Base-by-base conservation (phyloP, 2,113 vertebrate genomes). In the Tapirus terrestris region DNA sequence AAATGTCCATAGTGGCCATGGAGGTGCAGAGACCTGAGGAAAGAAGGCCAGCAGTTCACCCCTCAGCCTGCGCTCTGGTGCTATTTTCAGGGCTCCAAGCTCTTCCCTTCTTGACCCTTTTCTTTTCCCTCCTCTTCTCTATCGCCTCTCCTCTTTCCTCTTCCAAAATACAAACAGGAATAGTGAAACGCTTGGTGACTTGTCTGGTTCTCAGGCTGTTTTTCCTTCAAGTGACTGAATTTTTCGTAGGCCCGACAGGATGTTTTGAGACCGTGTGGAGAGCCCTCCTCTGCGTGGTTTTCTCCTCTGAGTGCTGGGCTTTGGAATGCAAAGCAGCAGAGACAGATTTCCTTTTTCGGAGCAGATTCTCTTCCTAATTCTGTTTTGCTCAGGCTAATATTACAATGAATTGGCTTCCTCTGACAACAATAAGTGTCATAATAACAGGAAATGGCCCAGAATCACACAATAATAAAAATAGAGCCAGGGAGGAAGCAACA, bases 391-490 rank as follows among this genome's bases (percentile, higher is more conserved):
- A 72, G 79, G n/a, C 98, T 90, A 92, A 97, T 98, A 98, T 95
- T 87, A 95, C 95, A 97, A 96, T 67, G 88, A 96, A 97, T 95
- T 97, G 95, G 87, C 80, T 97, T 97, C 95, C 98, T 98, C 87
- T 94, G 90, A 98, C 96, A 96, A 96, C 97, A 97, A 39, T 76
- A 96, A 93, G 90, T 96, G 97, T 90, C 96, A 96, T 94, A 96
- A 98, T 96, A 98, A 97, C 96, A 98, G 98, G 98, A 98, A 98
- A 92, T 51, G 90, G 65, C 53, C 83, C 58, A 18, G n/a, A 97
- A 96, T 97, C 79, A 94, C 79, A 95, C 82, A 93, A 56, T 72
- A 94, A 96, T 97, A 97, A 97, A 98, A 98, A 97, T 88, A 97
- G 95, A 96, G 70, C 58, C 18, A 5, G 61, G 63, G 18, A 68